Base-by-base conservation (phyloP, 2,113 vertebrate genomes). In the Eudyptes chrysolophus region DNA sequence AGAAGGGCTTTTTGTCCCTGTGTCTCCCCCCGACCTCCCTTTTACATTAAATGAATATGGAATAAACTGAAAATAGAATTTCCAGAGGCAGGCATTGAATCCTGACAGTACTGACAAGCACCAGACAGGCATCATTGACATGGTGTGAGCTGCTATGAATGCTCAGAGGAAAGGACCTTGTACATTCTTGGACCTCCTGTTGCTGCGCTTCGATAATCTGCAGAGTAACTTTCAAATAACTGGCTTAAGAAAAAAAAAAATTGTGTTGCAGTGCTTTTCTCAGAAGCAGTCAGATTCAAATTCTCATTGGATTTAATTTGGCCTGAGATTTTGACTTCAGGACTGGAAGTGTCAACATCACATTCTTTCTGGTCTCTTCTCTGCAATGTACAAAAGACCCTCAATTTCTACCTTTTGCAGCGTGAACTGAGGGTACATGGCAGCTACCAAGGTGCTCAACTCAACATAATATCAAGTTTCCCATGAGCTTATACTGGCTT, bases 21-120 rank as follows among this genome's bases (percentile, higher is more conserved):
- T 71, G 13, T 22, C 16, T 4, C 25, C 7, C 8, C 13, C 2
- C 16, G 52, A 27, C 61, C n/a, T 32, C 17, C 24, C 8, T 85
- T 83, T 90, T 88, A 44, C 71, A 87, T 68, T 68, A 70, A 90
- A 85, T 79, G 74, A 94, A 83, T 92, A 96, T 80, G 58, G 84
- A 96, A 78, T 58, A 61, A 94, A 85, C 60, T 69, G 82, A 87
- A 94, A 95, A 94, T 57, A 88, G 68, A 76, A 93, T 48, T 93
- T 96, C 57, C 26, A 81, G 75, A 86, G 60, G 27, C 55, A 75
- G 52, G 40, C 84, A 94, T 57, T 72, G 61, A 90, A 60, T 75
- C 16, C 55, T 96, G 93, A 74, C 93, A 93, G 71, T 26, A 57
- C 55, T 94, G 93, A 94, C 90, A 92, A 82, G 78, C 32, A 77